These are phyloP conservation scores for Stegodyphus dumicola DNA, from an alignment of 1,140 invertebrate species.

Conservation along the genomic window DNA sequence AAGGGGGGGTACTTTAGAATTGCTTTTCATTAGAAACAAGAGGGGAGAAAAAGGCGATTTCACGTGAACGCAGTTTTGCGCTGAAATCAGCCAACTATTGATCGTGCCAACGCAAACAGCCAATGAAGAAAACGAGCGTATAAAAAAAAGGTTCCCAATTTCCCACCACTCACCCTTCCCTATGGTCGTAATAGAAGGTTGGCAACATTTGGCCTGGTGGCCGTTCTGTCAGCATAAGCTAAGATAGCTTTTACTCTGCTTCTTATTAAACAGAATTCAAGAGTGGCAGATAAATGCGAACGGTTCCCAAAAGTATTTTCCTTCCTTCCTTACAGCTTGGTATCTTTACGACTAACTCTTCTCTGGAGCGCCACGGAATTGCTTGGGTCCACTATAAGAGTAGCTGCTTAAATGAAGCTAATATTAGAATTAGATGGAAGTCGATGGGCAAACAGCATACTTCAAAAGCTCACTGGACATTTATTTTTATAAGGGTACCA, in stretches of 20 bases:
- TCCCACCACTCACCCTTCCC: neutral
- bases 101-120: constrained; percentile 46
- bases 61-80: constrained; percentile 32
- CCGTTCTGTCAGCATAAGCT: neutral
- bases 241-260: constrained; percentile 6
- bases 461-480: neutral
- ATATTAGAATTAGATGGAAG: constrained; percentile 8
- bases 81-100: constrained; percentile 52
- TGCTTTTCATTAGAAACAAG: constrained; percentile 59
- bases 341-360: neutral
- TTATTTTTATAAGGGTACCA: constrained; percentile 7
- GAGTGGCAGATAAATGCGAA: constrained; percentile 23
- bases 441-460: neutral
- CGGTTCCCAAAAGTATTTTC: constrained; percentile 6
- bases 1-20: constrained; percentile 42
- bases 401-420: neutral
- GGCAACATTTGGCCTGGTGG: constrained; percentile 38
- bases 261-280: constrained; percentile 41
- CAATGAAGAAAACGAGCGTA: constrained; percentile 43
- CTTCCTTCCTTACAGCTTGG: neutral
- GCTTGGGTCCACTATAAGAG: constrained; percentile 1
- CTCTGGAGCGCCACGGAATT: neutral
- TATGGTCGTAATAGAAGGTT: constrained; percentile 17
- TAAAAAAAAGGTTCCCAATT: constrained; percentile 12
- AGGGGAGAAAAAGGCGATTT: constrained; percentile 38